These are phyloP conservation scores for Alfaro cultratus DNA, from an alignment of 2,797 vertebrate species.

Conservation along the genomic window DNA sequence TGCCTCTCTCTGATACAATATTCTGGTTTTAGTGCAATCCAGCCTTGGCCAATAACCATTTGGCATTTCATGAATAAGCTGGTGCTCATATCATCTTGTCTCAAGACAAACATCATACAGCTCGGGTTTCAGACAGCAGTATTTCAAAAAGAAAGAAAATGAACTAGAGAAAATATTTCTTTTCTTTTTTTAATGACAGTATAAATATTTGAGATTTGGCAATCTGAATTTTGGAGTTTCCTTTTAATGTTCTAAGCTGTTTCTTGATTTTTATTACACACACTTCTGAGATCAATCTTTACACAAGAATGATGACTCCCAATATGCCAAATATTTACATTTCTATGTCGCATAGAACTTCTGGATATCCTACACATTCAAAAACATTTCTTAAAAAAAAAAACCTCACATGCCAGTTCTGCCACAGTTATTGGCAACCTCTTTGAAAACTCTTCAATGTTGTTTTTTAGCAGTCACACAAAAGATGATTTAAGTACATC, in stretches of 20 bases:
- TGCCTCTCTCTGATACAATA: conserved; percentile 84
- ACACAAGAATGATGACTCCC: conserved; percentile 9
- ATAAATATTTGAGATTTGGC: conserved; percentile 40
- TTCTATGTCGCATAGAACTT: not conserved
- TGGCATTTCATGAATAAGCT: conserved; percentile 81
- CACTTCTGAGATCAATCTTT: conserved; percentile 12
- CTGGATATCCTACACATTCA: not conserved
- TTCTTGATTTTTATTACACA: conserved; percentile 25
- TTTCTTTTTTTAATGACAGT: conserved; percentile 15
- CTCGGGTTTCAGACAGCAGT: conserved; percentile 49
- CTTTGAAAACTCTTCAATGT: not conserved
- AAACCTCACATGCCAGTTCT: not conserved
- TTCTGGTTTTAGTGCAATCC: conserved; percentile 84
- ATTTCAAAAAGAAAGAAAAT: conserved; percentile 51
- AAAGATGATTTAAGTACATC: not conserved
- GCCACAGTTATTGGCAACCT: not conserved
- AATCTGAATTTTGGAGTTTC: conserved; percentile 33
- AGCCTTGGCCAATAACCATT: conserved; percentile 81
- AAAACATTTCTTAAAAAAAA: not conserved
- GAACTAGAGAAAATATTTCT: conserved; percentile 20
- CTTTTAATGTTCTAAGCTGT: conserved; percentile 27
- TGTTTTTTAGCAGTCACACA: not conserved
- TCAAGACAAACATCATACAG: conserved; percentile 71
- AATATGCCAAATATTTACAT: conserved; percentile 7
- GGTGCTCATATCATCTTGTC: conserved; percentile 65